Evolutionary conservation across 64 coral and sea anemone genomes (phyloP), one percentile per base, ranked within the genome.

Genomic region (Pocillopora damicornis): DNA sequence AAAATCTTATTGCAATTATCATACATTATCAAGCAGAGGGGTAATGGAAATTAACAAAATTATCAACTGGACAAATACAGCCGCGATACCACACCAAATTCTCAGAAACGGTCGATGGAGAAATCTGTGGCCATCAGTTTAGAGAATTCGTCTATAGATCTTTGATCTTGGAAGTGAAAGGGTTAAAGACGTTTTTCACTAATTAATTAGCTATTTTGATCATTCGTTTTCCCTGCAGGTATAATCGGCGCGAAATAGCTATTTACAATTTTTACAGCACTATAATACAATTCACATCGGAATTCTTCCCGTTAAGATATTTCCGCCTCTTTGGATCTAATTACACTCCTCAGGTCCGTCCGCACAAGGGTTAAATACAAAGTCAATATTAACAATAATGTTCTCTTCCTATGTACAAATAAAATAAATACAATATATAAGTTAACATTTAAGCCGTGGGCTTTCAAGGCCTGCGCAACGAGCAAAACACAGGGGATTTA

Each of bases 381-480:
- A 85, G 72, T 63, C 81, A 22, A 72, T 85, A 85, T 85, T 58
- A 66, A 85, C 81, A 85, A 36, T 71, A 25, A 20, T 60, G 78
- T 81, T 2, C 17, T 38, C 22, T 82, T 64, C 65, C 4, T 85
- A 63, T 85, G 81, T 85, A 85, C 81, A 85, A 12, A 42, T 71
- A 85, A 85, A 85, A 85, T 85, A 85, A 85, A 85, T 85, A 85
- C 81, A 18, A 85, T 72, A 71, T 58, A 37, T 85, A 85, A 85
- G 64, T 85, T 85, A 85, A 57, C 26, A n/a, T 72, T 57, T 58
- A 16, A 17, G 9, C 18, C 2, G 36, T 15, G 37, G 5, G 35
- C 5, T 72, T 51, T 7, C 45, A 51, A 72, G 37, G 15, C 36
- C 25, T 36, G 15, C 67, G 61, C 67, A 25, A 18, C 9, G 11